phyloP scores from a whole-genome alignment of 92 coral and sea anemone genomes.

The Montipora capitata region DNA sequence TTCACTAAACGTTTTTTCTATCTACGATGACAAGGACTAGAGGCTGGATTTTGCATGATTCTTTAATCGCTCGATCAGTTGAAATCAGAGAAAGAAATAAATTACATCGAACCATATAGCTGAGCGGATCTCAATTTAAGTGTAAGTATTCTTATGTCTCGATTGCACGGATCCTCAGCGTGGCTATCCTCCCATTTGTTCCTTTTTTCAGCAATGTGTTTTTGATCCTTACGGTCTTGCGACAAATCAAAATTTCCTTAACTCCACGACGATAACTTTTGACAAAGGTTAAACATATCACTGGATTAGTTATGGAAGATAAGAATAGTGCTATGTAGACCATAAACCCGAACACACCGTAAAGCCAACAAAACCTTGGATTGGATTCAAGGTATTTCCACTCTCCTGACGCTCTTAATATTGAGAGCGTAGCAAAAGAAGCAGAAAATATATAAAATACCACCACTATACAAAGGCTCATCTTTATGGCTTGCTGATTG shows the following conservation, averaged over 20 bases:
- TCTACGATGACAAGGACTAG: too few relatives aligned
- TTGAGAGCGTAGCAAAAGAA: background rate
- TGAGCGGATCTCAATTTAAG: too few relatives aligned
- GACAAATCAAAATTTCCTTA: background rate
- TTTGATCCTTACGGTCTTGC: background rate
- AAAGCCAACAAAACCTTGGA: background rate
- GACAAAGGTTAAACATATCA: slow-evolving; percentile 15
- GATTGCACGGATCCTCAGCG: background rate
- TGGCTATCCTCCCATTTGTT: background rate
- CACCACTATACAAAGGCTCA: background rate
- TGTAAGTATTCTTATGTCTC: too few relatives aligned
- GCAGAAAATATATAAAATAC: background rate
- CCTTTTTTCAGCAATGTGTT: background rate
- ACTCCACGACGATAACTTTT: slow-evolving; percentile 16
- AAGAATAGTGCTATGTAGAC: background rate
- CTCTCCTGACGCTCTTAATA: too few relatives aligned
- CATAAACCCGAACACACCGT: background rate
- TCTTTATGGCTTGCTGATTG: background rate
- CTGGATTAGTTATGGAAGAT: slow-evolving; percentile 7
- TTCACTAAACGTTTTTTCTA: too few relatives aligned
- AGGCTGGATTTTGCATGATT: too few relatives aligned
- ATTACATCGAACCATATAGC: too few relatives aligned
- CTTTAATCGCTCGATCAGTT: too few relatives aligned
- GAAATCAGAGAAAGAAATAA: too few relatives aligned
- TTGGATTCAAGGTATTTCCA: background rate